These are phyloP conservation scores for Steinernema feltiae DNA, from an alignment of 1,140 invertebrate species.

Conservation along the genomic window DNA sequence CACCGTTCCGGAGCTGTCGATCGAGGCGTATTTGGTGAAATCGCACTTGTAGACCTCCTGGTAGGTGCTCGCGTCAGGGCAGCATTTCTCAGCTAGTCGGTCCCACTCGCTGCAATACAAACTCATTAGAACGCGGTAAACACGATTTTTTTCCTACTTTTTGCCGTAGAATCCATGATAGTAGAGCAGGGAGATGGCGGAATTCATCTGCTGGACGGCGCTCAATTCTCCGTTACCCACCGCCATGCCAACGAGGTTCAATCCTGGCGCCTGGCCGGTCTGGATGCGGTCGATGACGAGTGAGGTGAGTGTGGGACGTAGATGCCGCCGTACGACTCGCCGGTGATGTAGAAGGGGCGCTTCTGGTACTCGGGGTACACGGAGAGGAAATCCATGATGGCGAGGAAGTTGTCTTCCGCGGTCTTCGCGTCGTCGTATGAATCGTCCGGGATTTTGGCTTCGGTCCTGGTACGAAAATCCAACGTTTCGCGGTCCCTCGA, in stretches of 20 bases:
- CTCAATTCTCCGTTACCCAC: conserved; percentile 48
- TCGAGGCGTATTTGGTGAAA: conserved; percentile 41
- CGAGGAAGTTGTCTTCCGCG: conserved; percentile 59
- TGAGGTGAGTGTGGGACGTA: conserved; percentile 60
- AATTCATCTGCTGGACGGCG: conserved; percentile 42
- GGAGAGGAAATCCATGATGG: conserved; percentile 60
- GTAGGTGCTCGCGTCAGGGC: conserved; percentile 23
- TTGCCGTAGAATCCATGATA: conserved; percentile 47
- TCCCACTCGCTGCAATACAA: conserved; percentile 38
- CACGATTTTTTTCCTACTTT: conserved; percentile 19
- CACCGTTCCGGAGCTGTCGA: conserved; percentile 29
- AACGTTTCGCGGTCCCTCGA: conserved; percentile 63
- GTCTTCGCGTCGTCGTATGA: conserved; percentile 59
- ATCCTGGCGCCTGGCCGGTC: conserved; percentile 28
- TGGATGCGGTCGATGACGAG: conserved; percentile 45
- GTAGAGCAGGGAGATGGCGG: conserved; percentile 41
- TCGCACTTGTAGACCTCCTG: conserved; percentile 41
- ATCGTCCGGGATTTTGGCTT: conserved; percentile 54
- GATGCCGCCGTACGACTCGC: conserved; percentile 60
- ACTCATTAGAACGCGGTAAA: not conserved
- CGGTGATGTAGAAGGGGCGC: conserved; percentile 59
- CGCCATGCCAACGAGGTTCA: conserved; percentile 48
- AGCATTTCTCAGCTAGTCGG: conserved; percentile 32
- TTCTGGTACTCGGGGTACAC: conserved; percentile 61
- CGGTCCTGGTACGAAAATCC: conserved; percentile 62